Conservation (phyloP, 2,113 vertebrate genomes). For the Nesoenas mayeri region DNA sequence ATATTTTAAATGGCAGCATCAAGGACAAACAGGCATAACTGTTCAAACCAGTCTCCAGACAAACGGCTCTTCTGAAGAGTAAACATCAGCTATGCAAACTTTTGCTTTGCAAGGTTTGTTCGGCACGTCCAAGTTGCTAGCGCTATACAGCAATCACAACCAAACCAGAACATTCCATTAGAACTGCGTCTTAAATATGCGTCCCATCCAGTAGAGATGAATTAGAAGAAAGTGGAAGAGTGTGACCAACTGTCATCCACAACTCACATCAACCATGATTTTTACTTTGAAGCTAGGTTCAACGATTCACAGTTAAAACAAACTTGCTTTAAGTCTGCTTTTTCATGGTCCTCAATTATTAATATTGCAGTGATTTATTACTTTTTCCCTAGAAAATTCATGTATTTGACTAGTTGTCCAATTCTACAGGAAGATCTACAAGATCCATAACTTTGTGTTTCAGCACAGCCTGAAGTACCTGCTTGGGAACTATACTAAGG, state of each 20-base stretch:
- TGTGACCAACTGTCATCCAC: not conserved
- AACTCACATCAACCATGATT: not conserved
- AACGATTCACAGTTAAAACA: not conserved
- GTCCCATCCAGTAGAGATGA: not conserved
- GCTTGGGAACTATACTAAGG: not conserved
- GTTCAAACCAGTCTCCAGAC: conserved; percentile 15
- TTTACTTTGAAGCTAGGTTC: not conserved
- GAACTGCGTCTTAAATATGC: not conserved
- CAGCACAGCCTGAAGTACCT: not conserved
- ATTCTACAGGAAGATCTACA: not conserved
- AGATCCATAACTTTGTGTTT: not conserved
- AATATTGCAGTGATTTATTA: not conserved
- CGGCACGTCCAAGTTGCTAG: not conserved
- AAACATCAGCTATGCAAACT: not conserved
- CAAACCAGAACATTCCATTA: not conserved
- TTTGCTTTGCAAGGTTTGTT: not conserved
- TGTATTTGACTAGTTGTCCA: not conserved
- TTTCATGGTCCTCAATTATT: not conserved
- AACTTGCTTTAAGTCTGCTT: not conserved
- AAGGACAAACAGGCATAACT: conserved; percentile 17
- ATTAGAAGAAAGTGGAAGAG: not conserved
- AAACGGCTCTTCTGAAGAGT: not conserved
- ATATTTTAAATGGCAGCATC: not conserved
- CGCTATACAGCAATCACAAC: not conserved
- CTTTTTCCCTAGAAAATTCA: not conserved